Base-by-base conservation (phyloP, 2,888 invertebrate genomes). In the Heliconius ismenius region DNA sequence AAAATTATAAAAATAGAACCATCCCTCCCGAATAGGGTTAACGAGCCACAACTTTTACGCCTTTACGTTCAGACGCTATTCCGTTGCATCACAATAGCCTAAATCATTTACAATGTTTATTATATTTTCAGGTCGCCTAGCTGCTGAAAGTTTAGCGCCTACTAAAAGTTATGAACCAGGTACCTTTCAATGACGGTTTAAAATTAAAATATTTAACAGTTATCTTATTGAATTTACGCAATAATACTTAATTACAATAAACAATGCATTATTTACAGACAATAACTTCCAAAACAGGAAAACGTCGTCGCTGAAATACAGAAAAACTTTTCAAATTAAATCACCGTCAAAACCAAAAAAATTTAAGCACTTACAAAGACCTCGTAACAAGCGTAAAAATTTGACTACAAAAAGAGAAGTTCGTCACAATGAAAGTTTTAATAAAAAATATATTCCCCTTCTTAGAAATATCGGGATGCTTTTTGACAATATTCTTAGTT, bases 401-500 rank as follows among this genome's bases (percentile, higher is more conserved):
- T 85, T 87, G 80, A 86, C 89, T 2, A 81, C 81, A 54, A 92
- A 92, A 85, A 84, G 89, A 76, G 89, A 92, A 82, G 85, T 88
- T 65, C 79, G 82, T 79, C 85, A 86, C 81, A 84, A 92, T 90
- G 90, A 86, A 74, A 83, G 85, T 76, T 84, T 89, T 82, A 87
- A 87, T 81, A 84, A 86, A 62, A 91, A 92, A 83, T 89, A 92
- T 81, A 87, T 91, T 73, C 92, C 93, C 67, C 84, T 94, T 74
- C 90, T 93, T 86, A 91, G 87, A 80, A 92, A 88, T 85, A 86
- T 94, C 86, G 87, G 89, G 83, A 81, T 92, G 85, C 82, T 94
- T 83, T 89, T 94, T 86, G 90, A 92, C 86, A 89, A 91, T 89
- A 85, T 94, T 83, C 87, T 94, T 82, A 80, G 83, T 79, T 75